These are phyloP conservation scores for Phylloscopus trochilus DNA, from an alignment of 2,113 vertebrate genomes.

Conservation along the genomic window DNA sequence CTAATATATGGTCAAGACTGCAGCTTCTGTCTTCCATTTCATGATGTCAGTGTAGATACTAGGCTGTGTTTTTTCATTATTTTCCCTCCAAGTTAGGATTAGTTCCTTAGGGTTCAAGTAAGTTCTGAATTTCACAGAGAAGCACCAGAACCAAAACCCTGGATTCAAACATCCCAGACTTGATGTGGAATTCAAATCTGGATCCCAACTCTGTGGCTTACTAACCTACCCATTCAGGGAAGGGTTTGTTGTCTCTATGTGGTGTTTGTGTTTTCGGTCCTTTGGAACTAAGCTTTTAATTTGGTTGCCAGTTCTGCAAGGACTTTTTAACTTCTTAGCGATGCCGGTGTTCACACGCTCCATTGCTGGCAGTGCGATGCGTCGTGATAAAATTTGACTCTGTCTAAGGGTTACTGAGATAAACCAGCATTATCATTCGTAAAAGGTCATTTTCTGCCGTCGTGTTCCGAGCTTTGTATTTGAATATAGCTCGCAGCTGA, in stretches of 20 bases:
- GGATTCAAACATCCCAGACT: slow-evolving; percentile 55
- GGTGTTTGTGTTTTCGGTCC: slow-evolving; percentile 51
- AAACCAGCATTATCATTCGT: slow-evolving; percentile 50
- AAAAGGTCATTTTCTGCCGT: slow-evolving; percentile 25
- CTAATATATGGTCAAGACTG: slow-evolving; percentile 45
- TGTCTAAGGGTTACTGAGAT: slow-evolving; percentile 66
- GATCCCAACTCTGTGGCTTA: slow-evolving; percentile 60
- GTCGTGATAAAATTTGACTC: slow-evolving; percentile 69
- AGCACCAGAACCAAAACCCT: slow-evolving; percentile 61
- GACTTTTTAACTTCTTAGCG: slow-evolving; percentile 38
- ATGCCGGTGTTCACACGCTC: slow-evolving; percentile 37
- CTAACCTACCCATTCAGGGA: slow-evolving; percentile 32
- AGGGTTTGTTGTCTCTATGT: slow-evolving; percentile 29
- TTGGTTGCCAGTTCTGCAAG: slow-evolving; percentile 55
- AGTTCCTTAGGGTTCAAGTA: slow-evolving; percentile 45
- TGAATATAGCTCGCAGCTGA: slow-evolving; percentile 11
- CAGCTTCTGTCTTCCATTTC: slow-evolving; percentile 67
- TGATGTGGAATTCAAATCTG: slow-evolving; percentile 43
- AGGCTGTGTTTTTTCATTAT: slow-evolving; percentile 15
- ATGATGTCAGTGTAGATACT: slow-evolving; percentile 26
- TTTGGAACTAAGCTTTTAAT: slow-evolving; percentile 63
- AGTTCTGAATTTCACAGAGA: slow-evolving; percentile 55
- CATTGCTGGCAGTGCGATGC: slow-evolving; percentile 44
- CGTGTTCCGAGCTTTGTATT: slow-evolving; percentile 47
- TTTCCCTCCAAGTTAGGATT: slow-evolving; percentile 47